Evolutionary conservation across 37 sponge, comb jelly and placozoan genomes (phyloP), one percentile per base, ranked within the genome.

Genomic region (Eunapius fragilis): DNA sequence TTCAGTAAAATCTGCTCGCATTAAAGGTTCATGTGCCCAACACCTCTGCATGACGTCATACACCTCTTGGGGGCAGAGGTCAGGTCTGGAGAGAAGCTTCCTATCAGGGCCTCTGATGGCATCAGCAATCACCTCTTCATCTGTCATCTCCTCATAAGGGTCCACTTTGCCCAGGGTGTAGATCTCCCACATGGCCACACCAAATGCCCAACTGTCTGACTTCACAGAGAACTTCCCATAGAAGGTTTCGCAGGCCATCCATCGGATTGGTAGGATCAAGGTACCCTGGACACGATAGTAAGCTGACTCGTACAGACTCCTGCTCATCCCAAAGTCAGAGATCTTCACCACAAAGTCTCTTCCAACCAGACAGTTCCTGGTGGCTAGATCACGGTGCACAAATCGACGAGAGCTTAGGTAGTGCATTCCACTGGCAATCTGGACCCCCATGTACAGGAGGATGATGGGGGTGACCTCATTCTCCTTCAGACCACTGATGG

Each of bases 261-360:
- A 95, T 32, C 96, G 81, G 49, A 90, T 90, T 49, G 92, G 92
- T 4, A 91, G 88, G 28, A 90, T 89, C 27, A 89, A 58, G 0
- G 74, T 69, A 2, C 96, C 93, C 36, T 87, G 74, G 58, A 92
- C 67, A 35, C 73, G 41, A 69, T 88, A 92, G 72, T 95, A 95
- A 76, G 78, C 78, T 22, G 91, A 50, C 24, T 89, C 70, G 72
- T 95, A 95, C 26, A 92, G 76, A 45, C 87, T 92, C 26, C 92
- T 91, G 67, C 93, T 92, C 96, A 95, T 95, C 31, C 96, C 96
- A 87, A 95, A 95, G 48, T 95, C 96, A 14, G 96, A 89, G 27
- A 95, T 92, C 84, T 95, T 95, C 28, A 92, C 90, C 25, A 90
- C 88, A 79, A 88, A 89, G 68, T 92, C 94, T 67, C 81, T 84